Evolutionary conservation across 2,113 vertebrate genomes (phyloP).

Genomic region (Cervus canadensis): DNA sequence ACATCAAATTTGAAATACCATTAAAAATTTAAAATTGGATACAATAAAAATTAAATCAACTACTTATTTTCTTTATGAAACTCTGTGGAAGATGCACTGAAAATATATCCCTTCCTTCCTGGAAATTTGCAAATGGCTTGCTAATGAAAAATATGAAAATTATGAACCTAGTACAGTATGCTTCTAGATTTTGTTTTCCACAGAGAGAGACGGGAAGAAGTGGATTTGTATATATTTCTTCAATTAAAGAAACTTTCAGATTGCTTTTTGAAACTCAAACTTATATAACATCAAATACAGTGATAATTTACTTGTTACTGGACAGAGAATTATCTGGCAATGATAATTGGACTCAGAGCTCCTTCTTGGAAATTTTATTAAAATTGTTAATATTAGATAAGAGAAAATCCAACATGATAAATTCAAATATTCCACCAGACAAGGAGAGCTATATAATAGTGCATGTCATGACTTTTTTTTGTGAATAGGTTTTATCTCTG

Average conservation of each 20-base stretch:
- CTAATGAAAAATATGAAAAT: not conserved
- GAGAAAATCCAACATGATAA: not conserved
- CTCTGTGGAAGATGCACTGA: not conserved
- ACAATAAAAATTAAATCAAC: conserved; percentile 18
- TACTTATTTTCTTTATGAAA: not conserved
- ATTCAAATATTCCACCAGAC: not conserved
- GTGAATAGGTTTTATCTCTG: not conserved
- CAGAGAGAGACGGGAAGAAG: not conserved
- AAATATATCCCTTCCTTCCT: not conserved
- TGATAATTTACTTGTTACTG: not conserved
- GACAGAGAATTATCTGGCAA: not conserved
- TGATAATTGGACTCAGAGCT: not conserved
- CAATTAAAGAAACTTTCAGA: not conserved
- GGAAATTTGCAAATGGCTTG: not conserved
- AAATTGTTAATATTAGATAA: not conserved
- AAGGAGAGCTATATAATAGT: not conserved
- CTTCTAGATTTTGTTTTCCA: conserved; percentile 1
- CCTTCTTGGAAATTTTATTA: not conserved
- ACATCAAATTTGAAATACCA: conserved; percentile 29
- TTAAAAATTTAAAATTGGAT: conserved; percentile 26
- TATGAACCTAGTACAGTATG: not conserved
- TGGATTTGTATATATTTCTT: not conserved
- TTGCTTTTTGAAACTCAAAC: not conserved
- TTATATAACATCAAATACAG: not conserved
- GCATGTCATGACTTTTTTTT: not conserved